phyloP scores from a whole-genome alignment of 2,113 vertebrate genomes.

The Podocnemis expansa region DNA sequence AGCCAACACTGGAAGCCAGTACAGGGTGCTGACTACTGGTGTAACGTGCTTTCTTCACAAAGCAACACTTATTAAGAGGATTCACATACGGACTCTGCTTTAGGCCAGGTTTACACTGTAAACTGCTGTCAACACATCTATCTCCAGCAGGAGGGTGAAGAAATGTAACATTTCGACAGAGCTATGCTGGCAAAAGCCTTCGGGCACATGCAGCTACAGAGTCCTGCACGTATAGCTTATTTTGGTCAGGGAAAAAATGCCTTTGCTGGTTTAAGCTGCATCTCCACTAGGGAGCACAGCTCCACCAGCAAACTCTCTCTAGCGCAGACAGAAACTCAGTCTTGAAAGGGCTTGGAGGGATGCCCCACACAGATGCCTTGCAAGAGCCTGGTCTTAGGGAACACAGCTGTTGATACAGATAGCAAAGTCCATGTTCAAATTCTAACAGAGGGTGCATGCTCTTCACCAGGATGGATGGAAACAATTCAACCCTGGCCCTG shows the following conservation, averaged over 20 bases:
- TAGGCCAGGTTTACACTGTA: neutral
- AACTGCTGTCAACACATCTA: neutral
- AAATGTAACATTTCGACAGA: neutral
- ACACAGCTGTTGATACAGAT: neutral
- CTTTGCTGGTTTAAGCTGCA: neutral
- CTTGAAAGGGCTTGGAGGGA: neutral
- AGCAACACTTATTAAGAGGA: neutral
- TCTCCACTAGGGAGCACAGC: neutral
- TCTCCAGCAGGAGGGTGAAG: no score
- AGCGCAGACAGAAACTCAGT: neutral
- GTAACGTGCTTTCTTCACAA: neutral
- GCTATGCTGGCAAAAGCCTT: neutral
- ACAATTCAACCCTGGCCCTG: neutral
- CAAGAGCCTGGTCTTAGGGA: neutral
- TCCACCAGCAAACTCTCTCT: neutral
- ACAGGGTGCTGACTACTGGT: neutral
- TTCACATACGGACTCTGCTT: neutral
- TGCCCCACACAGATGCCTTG: neutral
- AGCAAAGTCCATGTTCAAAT: neutral
- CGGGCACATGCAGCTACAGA: neutral
- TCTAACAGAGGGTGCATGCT: neutral
- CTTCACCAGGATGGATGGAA: neutral
- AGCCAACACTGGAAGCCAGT: no score
- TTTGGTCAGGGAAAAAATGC: neutral
- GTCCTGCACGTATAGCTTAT: neutral